Conservation (phyloP, 1,140 invertebrate genomes). For the Eupristina koningsbergeri region DNA sequence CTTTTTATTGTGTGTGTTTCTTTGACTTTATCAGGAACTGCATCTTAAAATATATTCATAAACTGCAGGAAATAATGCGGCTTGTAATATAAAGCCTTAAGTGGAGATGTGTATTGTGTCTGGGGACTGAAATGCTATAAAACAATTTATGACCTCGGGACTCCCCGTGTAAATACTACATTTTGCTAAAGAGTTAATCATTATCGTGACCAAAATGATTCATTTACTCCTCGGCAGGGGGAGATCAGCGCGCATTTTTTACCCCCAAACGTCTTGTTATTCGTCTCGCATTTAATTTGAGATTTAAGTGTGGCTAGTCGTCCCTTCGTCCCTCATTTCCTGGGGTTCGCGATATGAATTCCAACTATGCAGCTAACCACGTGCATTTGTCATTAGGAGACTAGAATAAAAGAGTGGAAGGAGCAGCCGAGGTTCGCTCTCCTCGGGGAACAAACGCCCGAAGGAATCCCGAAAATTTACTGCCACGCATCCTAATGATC, state of each 20-base stretch:
- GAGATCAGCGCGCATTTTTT: too few relatives aligned
- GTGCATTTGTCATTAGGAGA: background rate
- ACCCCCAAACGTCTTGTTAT: too few relatives aligned
- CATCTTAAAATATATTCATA: background rate
- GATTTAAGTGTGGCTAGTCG: too few relatives aligned
- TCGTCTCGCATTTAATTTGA: too few relatives aligned
- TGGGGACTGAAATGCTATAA: background rate
- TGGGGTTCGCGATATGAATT: too few relatives aligned
- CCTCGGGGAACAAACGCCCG: background rate
- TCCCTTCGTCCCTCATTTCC: too few relatives aligned
- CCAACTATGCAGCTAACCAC: too few relatives aligned
- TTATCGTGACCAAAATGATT: too few relatives aligned
- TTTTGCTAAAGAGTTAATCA: background rate
- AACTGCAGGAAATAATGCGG: background rate
- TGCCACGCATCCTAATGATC: background rate
- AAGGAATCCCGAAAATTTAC: slow-evolving; percentile 37
- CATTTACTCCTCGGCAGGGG: too few relatives aligned
- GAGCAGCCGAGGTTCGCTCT: too few relatives aligned
- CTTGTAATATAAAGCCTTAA: background rate
- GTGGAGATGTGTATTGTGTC: background rate
- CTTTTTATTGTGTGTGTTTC: background rate
- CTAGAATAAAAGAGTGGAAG: background rate
- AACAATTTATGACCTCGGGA: too few relatives aligned
- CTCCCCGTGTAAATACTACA: background rate
- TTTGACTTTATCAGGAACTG: background rate